Percentiles rank a stretch among this genome's conserved stretches.
These are phyloP conservation scores for Pitta sordida DNA, from an alignment of 2,113 vertebrate species.

Conservation along the genomic window DNA sequence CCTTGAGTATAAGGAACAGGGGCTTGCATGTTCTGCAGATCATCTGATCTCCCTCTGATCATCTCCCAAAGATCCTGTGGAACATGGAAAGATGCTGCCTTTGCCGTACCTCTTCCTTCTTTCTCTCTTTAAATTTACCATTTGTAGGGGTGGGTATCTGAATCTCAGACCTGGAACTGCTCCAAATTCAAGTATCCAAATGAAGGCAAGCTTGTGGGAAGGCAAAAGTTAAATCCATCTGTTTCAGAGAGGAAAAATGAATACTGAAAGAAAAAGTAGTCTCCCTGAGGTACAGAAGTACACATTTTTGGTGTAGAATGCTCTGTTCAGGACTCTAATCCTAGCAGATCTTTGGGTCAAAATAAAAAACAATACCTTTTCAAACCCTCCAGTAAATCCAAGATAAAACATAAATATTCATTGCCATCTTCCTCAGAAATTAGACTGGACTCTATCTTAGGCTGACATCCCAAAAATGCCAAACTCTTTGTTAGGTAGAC, in stretches of 20 bases:
- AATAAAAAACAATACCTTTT: not conserved
- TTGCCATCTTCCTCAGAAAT: not conserved
- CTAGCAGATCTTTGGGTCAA: not conserved
- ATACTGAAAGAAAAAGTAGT: not conserved
- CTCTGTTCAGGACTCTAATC: not conserved
- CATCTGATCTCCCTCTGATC: conserved; percentile 38
- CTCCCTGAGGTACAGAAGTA: not conserved
- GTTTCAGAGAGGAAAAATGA: not conserved
- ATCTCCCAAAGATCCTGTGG: not conserved
- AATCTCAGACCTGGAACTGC: not conserved
- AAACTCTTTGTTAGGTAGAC: not conserved
- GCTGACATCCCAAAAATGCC: fast-evolving
- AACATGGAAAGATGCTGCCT: not conserved
- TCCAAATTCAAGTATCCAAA: not conserved
- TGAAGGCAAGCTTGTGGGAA: not conserved
- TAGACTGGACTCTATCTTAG: not conserved
- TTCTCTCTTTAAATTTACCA: not conserved
- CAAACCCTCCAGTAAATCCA: not conserved
- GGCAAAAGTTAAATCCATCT: not conserved
- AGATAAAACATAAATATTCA: not conserved
- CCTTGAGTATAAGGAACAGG: not conserved
- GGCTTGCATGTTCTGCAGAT: not conserved
- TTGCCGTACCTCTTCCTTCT: not conserved
- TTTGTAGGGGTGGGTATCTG: not conserved
- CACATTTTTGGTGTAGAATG: not conserved